Evolutionary conservation across 2,888 invertebrate genomes (phyloP).

Genomic region (Desoria tigrina): DNA sequence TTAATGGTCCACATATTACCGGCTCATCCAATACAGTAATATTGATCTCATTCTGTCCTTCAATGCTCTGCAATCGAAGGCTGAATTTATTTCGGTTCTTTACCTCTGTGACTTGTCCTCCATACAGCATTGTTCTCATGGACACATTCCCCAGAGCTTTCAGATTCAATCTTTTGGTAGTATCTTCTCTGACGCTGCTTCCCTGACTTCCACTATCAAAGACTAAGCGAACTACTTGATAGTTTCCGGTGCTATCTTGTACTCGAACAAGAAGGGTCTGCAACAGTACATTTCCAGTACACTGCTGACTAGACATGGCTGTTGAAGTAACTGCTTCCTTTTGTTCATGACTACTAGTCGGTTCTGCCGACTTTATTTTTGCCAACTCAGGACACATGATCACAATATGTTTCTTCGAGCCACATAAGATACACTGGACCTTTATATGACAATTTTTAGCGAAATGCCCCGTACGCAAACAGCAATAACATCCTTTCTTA

Average conservation of each 20-base stretch:
- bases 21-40: constrained; percentile 8
- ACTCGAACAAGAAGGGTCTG: constrained; percentile 6
- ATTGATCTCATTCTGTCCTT: neutral
- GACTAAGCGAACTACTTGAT: neutral
- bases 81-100: neutral
- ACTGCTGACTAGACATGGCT: neutral
- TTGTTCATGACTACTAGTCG: neutral
- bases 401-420: neutral
- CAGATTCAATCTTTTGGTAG: constrained; percentile 40
- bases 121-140: constrained; percentile 43
- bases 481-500: constrained; percentile 12
- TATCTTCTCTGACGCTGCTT: constrained; percentile 30
- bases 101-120: constrained; percentile 19
- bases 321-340: neutral
- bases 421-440: constrained; percentile 7
- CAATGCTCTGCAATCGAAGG: neutral
- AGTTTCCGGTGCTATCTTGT: neutral
- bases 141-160: constrained; percentile 25
- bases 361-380: neutral
- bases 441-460: neutral
- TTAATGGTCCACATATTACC: constrained; percentile 16
- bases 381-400: constrained; percentile 1
- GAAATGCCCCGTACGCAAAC: constrained; percentile 10
- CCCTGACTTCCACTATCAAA: constrained; percentile 9
- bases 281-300: neutral